Percentiles rank a stretch among this genome's conserved stretches.
These are phyloP conservation scores for Syrista parreyssii DNA, from an alignment of 2,888 invertebrate genomes.

Conservation along the genomic window DNA sequence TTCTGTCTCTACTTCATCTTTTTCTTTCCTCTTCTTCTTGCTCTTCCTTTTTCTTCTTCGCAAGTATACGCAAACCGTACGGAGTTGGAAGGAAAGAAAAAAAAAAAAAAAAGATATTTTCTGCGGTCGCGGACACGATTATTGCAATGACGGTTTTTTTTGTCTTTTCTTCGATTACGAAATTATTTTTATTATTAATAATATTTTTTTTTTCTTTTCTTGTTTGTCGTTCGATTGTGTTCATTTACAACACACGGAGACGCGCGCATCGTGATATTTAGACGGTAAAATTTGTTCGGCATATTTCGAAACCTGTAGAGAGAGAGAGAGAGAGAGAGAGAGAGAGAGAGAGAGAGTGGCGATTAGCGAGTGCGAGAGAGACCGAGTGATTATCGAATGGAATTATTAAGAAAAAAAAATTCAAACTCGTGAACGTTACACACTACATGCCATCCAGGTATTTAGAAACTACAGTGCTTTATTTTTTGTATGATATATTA, in stretches of 20 bases:
- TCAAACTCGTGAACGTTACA: slow-evolving; percentile 22
- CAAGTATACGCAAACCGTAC: slow-evolving; percentile 4
- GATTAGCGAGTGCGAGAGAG: not conserved
- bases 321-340: slow-evolving; percentile 20
- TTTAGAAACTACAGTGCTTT: slow-evolving; percentile 57
- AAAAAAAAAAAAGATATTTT: not conserved
- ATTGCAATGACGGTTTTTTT: not conserved
- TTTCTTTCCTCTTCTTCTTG: slow-evolving; percentile 24
- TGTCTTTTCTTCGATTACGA: not conserved
- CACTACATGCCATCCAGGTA: slow-evolving; percentile 54
- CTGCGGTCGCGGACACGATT: not conserved
- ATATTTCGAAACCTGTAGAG: not conserved
- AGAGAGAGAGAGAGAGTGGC: slow-evolving; percentile 6
- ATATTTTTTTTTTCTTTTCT: slow-evolving; percentile 7
- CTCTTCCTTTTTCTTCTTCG: slow-evolving; percentile 26
- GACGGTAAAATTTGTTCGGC: slow-evolving; percentile 51
- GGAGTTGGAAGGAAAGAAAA: not conserved
- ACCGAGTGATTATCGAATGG: not conserved
- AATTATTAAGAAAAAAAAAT: slow-evolving; percentile 4
- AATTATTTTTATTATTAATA: not conserved
- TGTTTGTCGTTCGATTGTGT: slow-evolving; percentile 28
- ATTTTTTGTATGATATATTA: slow-evolving; percentile 57
- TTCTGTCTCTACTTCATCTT: slow-evolving; percentile 25
- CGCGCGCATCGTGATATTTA: slow-evolving; percentile 59
- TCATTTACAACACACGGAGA: slow-evolving; percentile 35